A percentile compares a stretch with the other conserved stretches of the same genome.
Conservation (phyloP, 1,140 invertebrate species). For the Drosophila tristis region DNA sequence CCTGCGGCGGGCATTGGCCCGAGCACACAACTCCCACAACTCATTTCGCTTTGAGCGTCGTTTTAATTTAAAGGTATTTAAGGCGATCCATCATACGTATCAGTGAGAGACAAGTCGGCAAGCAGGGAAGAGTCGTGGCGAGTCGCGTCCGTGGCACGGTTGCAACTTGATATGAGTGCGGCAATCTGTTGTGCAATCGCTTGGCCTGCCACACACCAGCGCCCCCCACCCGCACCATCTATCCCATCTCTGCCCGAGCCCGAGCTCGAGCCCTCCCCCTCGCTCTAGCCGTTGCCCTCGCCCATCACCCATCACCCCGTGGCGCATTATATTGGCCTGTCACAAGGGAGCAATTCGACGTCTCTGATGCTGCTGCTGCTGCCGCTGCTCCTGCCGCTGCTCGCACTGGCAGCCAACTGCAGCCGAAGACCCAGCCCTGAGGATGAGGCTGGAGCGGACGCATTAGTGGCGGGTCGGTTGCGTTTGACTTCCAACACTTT, state of each 20-base stretch:
- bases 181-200: constrained; percentile 84
- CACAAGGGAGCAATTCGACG: constrained; percentile 84
- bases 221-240: not conserved
- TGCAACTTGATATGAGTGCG: constrained; percentile 83
- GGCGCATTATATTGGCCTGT: constrained; percentile 83
- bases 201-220: constrained; percentile 8
- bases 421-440: constrained; percentile 35
- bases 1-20: constrained; percentile 32
- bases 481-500: constrained; percentile 84
- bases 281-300: constrained; percentile 18
- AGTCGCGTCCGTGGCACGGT: constrained; percentile 21
- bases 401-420: constrained; percentile 20
- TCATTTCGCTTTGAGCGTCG: constrained; percentile 64
- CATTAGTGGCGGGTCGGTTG: constrained; percentile 77
- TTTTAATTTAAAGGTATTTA: constrained; percentile 84
- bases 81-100: constrained; percentile 83
- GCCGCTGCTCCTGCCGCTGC: constrained; percentile 13
- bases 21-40: constrained; percentile 52
- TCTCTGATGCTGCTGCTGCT: constrained; percentile 47
- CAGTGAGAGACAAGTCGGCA: constrained; percentile 46
- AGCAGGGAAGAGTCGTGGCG: constrained; percentile 11
- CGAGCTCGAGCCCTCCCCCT: not conserved
- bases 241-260: no score
- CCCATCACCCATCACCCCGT: constrained; percentile 55
- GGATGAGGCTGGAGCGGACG: constrained; percentile 52